Base-by-base conservation (phyloP, 2,888 invertebrate genomes). In the Trichogramma dendrolimi region DNA sequence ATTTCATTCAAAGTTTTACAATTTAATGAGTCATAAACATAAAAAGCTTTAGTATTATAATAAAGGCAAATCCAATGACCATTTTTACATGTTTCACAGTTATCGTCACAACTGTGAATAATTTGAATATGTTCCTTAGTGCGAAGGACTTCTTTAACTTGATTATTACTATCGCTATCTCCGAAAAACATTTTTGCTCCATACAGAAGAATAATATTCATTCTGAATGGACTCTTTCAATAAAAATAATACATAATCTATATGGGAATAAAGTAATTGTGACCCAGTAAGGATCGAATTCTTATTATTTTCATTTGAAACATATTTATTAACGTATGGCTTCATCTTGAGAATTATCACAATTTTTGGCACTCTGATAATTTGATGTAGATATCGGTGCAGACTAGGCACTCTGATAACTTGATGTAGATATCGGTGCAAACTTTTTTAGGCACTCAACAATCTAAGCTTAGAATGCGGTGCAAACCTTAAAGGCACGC, bases 201-300 rank as follows among this genome's bases (percentile, higher is more conserved):
- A 38, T 10, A 55, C 44, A 6, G 55, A 46, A 10, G 44, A n/a
- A n/a, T n/a, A n/a, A n/a, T n/a, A n/a, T n/a, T n/a, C n/a, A n/a
- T n/a, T n/a, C n/a, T n/a, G n/a, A n/a, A n/a, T n/a, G n/a, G n/a
- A n/a, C n/a, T n/a, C n/a, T n/a, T n/a, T n/a, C n/a, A n/a, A n/a
- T n/a, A n/a, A n/a, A n/a, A n/a, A n/a, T n/a, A n/a, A n/a, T 39
- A 55, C 44, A 39, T 55, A 46, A 38, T 46, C 55, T 6, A 46
- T 6, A 38, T 55, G 55, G n/a, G 10, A 38, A 10, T 55, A 38
- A n/a, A 39, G 7, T 5, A 55, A 46, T 1, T 38, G 10, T n/a
- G 55, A 46, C 6, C 10, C 55, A 46, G 44, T n/a, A 38, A 55
- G 8, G 46, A 55, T 43, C 42, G 6, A n/a, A 4, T 7, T 38